Conservation (phyloP, 2,888 invertebrate genomes). For the Dusona sp. region DNA sequence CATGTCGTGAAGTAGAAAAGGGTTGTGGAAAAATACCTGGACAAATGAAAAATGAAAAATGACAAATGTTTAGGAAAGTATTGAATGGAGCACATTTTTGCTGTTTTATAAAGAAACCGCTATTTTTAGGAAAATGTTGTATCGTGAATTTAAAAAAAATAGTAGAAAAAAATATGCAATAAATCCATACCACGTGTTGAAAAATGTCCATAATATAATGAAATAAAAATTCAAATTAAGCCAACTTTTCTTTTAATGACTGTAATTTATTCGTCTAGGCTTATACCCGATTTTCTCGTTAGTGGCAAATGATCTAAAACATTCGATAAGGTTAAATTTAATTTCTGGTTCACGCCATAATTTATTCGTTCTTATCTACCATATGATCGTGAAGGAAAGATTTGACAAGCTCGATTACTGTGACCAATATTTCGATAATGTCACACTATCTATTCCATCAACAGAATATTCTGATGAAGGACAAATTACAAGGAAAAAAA, state of each 20-base stretch:
- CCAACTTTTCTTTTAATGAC: background rate
- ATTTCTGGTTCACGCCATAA: background rate
- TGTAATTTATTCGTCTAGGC: background rate
- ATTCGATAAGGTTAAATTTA: conserved; percentile 2
- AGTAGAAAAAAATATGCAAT: background rate
- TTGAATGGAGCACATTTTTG: background rate
- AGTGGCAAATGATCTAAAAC: background rate
- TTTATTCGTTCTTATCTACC: conserved; percentile 2
- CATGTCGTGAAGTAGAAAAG: background rate
- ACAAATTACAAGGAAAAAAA: background rate
- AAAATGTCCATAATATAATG: background rate
- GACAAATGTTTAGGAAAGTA: too few relatives aligned
- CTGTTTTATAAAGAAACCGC: background rate
- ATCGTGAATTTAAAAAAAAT: background rate
- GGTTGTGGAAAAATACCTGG: background rate
- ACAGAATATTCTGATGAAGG: background rate
- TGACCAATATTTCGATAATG: background rate
- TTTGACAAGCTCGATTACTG: background rate
- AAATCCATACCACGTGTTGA: background rate
- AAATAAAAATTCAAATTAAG: background rate
- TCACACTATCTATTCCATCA: background rate
- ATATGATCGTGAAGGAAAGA: background rate
- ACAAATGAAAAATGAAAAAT: too few relatives aligned
- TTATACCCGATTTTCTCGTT: background rate
- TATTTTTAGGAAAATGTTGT: background rate